phyloP scores from a whole-genome alignment of 2,797 vertebrate genomes.

The Amazonetta brasiliensis region DNA sequence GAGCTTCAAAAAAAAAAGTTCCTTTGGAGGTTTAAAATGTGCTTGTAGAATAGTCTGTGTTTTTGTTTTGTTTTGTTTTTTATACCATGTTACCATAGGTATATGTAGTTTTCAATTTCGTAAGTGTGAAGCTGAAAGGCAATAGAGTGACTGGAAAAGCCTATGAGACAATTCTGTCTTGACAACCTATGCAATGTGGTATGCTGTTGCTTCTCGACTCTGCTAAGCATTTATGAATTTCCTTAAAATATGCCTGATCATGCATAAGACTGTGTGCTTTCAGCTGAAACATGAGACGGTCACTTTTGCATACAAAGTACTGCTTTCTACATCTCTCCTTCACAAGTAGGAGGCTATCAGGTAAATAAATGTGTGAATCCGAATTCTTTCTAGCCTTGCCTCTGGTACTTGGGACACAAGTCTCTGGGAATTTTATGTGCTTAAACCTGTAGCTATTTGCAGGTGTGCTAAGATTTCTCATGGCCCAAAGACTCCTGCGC shows the following conservation, averaged over 20 bases:
- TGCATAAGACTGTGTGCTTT: not conserved
- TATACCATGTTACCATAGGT: not conserved
- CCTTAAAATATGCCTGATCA: not conserved
- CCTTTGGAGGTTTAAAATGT: not conserved
- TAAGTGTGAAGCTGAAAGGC: not conserved
- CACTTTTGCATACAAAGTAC: not conserved
- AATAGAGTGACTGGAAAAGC: not conserved
- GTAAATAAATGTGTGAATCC: not conserved
- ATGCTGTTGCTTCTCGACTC: not conserved
- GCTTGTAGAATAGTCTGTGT: not conserved
- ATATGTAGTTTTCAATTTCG: not conserved
- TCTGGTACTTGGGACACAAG: accelerated
- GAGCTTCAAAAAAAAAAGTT: not conserved
- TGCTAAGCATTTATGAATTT: not conserved
- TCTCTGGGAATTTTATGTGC: not conserved
- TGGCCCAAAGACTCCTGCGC: not conserved
- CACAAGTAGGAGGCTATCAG: not conserved
- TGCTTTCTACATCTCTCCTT: not conserved
- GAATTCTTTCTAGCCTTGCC: not conserved
- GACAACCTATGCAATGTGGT: not conserved
- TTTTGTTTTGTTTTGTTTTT: not conserved
- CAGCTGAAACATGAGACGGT: not conserved
- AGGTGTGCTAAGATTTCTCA: not conserved
- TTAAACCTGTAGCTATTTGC: not conserved
- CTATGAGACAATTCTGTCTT: not conserved